A percentile compares a stretch with the other conserved stretches of the same genome.
These are phyloP conservation scores for Epinephelus awoara DNA, from an alignment of 2,797 vertebrate genomes.

Conservation along the genomic window DNA sequence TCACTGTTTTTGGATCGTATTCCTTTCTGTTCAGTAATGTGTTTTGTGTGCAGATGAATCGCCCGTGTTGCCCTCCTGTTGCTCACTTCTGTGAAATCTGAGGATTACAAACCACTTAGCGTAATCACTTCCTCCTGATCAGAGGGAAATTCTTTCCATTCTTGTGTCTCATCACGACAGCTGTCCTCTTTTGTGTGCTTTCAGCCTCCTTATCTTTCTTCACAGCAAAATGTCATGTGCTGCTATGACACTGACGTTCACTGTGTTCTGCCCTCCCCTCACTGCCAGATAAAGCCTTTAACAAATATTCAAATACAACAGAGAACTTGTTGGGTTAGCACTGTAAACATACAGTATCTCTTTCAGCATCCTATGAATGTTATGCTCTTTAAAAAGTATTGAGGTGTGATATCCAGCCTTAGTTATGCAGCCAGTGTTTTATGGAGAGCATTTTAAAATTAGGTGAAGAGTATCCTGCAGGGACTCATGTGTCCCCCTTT, in stretches of 20 bases:
- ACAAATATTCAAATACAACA: slow-evolving; percentile 21
- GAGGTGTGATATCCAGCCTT: background rate
- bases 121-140: slow-evolving; percentile 10
- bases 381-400: no score
- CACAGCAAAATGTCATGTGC: background rate
- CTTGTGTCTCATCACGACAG: background rate
- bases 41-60: background rate
- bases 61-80: background rate
- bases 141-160: slow-evolving; percentile 4
- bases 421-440: background rate
- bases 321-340: background rate
- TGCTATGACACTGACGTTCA: background rate
- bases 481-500: background rate
- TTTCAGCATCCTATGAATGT: background rate
- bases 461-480: slow-evolving; percentile 19
- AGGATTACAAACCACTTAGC: background rate
- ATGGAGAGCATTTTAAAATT: background rate
- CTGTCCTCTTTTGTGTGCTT: slow-evolving; percentile 3
- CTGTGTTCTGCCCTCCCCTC: background rate
- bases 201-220: slow-evolving; percentile 2
- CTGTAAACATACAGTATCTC: background rate
- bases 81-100: slow-evolving; percentile 9
- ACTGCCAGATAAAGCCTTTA: slow-evolving; percentile 11
- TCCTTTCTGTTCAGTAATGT: background rate
- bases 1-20: background rate